phyloP scores from a whole-genome alignment of 1,140 invertebrate species.

The Hyles euphorbiae region DNA sequence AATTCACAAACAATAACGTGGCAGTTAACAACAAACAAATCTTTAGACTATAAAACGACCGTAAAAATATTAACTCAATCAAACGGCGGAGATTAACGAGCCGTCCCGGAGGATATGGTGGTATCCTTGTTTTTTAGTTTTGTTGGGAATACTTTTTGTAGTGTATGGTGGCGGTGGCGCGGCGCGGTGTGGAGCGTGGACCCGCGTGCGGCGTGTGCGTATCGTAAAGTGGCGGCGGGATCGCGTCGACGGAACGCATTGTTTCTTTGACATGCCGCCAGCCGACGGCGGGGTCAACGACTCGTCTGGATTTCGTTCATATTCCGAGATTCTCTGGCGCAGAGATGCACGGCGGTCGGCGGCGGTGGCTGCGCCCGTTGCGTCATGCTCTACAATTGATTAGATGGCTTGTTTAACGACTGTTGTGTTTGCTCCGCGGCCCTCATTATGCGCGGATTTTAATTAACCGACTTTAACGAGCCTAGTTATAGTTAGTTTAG shows the following conservation, averaged over 20 bases:
- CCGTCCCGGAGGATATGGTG: not conserved
- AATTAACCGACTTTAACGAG: not conserved
- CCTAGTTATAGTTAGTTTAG: too few species aligned
- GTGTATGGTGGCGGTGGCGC: not conserved
- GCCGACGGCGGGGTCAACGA: constrained; percentile 55
- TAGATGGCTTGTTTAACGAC: not conserved
- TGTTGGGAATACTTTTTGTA: not conserved
- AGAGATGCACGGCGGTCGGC: constrained; percentile 2
- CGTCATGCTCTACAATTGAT: constrained; percentile 14
- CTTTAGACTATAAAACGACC: constrained; percentile 6
- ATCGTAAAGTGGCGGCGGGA: constrained; percentile 21
- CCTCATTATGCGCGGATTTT: constrained; percentile 1
- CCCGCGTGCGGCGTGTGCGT: constrained; percentile 5
- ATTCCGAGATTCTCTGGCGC: constrained; percentile 43
- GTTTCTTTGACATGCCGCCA: constrained; percentile 60
- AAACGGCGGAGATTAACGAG: constrained; percentile 6
- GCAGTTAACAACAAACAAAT: constrained; percentile 6
- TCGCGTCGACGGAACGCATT: constrained; percentile 44
- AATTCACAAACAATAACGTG: too few species aligned
- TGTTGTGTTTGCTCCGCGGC: not conserved
- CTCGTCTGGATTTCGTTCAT: constrained; percentile 68
- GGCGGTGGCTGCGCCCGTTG: constrained; percentile 8
- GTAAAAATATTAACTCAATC: constrained; percentile 12
- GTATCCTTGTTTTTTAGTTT: constrained; percentile 1
- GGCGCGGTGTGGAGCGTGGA: not conserved